Conservation (phyloP, 2,113 vertebrate species). For the Anarrhichthys ocellatus region DNA sequence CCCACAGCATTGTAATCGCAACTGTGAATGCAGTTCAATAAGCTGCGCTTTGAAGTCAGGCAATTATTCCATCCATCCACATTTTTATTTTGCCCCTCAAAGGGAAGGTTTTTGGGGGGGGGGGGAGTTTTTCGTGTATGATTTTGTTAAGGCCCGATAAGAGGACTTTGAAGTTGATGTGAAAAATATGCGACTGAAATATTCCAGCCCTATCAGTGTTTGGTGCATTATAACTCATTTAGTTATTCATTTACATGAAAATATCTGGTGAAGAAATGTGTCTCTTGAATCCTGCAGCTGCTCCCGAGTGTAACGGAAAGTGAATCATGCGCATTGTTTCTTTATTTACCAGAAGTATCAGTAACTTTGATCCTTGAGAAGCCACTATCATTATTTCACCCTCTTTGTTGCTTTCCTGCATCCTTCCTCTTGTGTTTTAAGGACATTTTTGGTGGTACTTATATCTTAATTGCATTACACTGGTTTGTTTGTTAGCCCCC, state of each 20-base stretch:
- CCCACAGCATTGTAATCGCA: constrained; percentile 41
- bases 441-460: constrained; percentile 70
- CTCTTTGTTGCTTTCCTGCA: constrained; percentile 51
- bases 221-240: constrained; percentile 27
- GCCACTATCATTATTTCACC: constrained; percentile 59
- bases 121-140: constrained; percentile 51
- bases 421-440: constrained; percentile 59
- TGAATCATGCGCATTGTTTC: constrained; percentile 14
- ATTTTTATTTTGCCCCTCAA: constrained; percentile 69
- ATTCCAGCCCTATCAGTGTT: constrained; percentile 37
- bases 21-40: constrained; percentile 71
- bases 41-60: constrained; percentile 76
- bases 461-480: constrained; percentile 76
- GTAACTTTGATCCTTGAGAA: constrained; percentile 58
- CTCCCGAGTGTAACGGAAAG: constrained; percentile 26
- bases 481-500: constrained; percentile 72
- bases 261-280: constrained; percentile 32
- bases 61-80: constrained; percentile 74
- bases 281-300: constrained; percentile 23
- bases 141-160: constrained; percentile 62
- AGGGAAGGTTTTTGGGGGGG: constrained; percentile 15
- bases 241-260: constrained; percentile 24
- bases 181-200: constrained; percentile 67
- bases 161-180: constrained; percentile 71
- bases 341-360: constrained; percentile 53